Conservation (phyloP, 2,113 vertebrate species). For the Myodes glareolus region DNA sequence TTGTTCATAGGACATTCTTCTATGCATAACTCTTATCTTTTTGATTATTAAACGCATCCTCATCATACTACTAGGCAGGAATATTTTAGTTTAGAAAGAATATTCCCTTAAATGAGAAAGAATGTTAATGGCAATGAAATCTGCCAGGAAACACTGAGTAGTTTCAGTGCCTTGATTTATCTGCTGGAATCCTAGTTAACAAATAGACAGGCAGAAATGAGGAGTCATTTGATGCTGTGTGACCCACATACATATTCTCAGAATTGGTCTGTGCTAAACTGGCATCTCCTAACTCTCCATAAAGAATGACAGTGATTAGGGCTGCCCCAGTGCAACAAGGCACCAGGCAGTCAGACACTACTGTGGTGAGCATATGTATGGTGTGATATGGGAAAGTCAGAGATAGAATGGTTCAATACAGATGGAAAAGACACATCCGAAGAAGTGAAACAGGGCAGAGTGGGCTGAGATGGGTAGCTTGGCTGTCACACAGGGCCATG, state of each 20-base stretch:
- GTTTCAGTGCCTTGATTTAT: not conserved
- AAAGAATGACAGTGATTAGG: not conserved
- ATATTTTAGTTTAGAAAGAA: not conserved
- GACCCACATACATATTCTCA: not conserved
- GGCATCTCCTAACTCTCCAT: not conserved
- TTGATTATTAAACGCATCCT: not conserved
- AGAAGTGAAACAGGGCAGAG: not conserved
- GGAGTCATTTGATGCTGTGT: not conserved
- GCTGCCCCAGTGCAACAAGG: not conserved
- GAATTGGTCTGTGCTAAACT: not conserved
- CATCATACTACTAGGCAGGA: not conserved
- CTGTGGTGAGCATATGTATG: not conserved
- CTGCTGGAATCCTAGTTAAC: not conserved
- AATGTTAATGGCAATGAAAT: not conserved
- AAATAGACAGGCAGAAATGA: not conserved
- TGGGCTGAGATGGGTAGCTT: not conserved
- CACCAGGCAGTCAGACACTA: not conserved
- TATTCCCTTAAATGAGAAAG: not conserved
- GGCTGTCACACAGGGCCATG: not conserved
- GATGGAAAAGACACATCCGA: not conserved
- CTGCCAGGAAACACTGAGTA: not conserved
- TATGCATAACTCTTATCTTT: not conserved
- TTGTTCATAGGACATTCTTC: not conserved
- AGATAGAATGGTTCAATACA: not conserved
- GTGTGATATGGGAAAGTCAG: not conserved